Base-by-base conservation (phyloP, 2,888 invertebrate genomes). In the Torymus tubicola region DNA sequence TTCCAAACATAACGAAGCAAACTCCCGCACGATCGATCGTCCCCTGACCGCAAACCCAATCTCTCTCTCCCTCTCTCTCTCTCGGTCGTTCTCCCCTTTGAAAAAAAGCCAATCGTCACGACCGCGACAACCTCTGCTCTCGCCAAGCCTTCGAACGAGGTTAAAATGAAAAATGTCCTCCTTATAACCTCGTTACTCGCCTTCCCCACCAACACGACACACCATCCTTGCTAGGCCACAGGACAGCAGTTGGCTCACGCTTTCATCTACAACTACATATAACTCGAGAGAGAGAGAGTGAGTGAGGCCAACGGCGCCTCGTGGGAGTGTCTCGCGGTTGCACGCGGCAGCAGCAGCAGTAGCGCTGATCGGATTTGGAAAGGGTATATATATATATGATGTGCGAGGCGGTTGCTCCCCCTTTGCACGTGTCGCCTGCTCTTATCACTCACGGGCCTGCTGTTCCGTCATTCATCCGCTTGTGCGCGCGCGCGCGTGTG, bases 321-420 rank as follows among this genome's bases (percentile, higher is more conserved):
- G 68, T 61, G 75, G 75, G 75, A 76, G 68, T 68, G 74, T 76
- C 65, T 58, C 61, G 53, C 60, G 75, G 71, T 61, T 24, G 24
- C 16, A 21, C 21, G 21, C 31, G 31, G 31, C 31, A 31, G 31
- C 3, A 21, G 21, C 21, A 21, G 31, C 3, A 21, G 21, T 2
- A 21, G 31, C 31, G 31, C 31, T 31, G 31, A 31, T 67, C 53
- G 53, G 11, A 53, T 18, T 53, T 50, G 60, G 18, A 3, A 18
- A 10, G 71, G 55, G 16, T 14, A 10, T 13, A n/a, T n/a, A n/a
- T n/a, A n/a, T n/a, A n/a, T n/a, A 5, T 5, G 31, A 31, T 21
- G 21, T 21, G 21, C 21, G 21, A 5, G 4, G 31, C 31, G 31
- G 31, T 0, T 31, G 31, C 5, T 31, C 31, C 31, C 31, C 31